Base-by-base conservation (phyloP, 1,140 invertebrate species). In the Ditylenchus dipsaci region DNA sequence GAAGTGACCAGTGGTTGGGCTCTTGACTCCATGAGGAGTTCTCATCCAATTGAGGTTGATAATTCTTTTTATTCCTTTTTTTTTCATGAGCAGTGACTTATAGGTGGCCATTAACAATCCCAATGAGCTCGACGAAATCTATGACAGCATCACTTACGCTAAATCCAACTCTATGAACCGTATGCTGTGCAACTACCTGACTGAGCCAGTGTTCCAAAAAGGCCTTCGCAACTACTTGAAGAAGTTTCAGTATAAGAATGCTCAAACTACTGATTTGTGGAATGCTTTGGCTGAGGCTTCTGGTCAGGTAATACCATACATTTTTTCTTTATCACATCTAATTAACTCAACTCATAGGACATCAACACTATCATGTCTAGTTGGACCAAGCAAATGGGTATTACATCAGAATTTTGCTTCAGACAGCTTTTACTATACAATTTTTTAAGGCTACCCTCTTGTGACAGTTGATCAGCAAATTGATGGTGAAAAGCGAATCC, bases 161-260 rank as follows among this genome's bases (percentile, higher is more conserved):
- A 86, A 86, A 72, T 85, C 85, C 1, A 84, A 85, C 0, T 92
- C 91, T 42, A 89, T 97, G 1, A 96, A 97, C 60, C 87, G 93
- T 74, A 98, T 98, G 95, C 85, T 98, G 45, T 92, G 95, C 82
- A 88, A 90, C 78, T 97, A 93, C 78, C 91, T 99, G 77, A 94
- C 94, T 11, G 92, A 95, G 73, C 74, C 79, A 84, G 90, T 91
- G 83, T 98, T 97, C 82, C 88, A 38, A n/a, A 91, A 90, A 84
- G 93, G 94, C 27, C 93, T 98, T 90, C 90, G 93, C 78, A 82
- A 89, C 5, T 98, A 98, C 80, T 84, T 99, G 66, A 91, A 89
- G 3, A 88, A 89, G 67, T 91, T 95, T 85, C 89, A 90, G 83
- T 94, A 93, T 80, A 87, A 86, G 42, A 95, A 98, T 82, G 93